Evolutionary conservation across 2,113 vertebrate genomes (phyloP).

Genomic region (Ariopsis seemanni): DNA sequence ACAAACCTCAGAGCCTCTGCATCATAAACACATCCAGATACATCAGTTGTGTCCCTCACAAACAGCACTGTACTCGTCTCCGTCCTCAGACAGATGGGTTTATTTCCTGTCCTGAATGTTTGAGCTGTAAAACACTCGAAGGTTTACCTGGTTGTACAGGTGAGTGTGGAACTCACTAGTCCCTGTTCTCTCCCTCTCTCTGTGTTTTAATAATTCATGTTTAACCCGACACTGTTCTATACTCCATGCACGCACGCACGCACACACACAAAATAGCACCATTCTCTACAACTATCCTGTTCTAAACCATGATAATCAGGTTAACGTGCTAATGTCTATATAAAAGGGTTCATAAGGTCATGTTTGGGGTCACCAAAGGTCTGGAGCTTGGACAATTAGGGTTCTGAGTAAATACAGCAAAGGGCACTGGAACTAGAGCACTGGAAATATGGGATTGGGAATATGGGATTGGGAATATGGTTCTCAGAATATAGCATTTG

Average conservation of each 20-base stretch:
- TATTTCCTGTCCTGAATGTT: not conserved
- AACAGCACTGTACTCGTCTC: not conserved
- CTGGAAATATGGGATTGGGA: not conserved
- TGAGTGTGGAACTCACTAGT: not conserved
- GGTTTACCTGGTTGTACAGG: not conserved
- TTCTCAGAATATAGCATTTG: not conserved
- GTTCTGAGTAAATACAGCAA: not conserved
- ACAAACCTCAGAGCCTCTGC: not conserved
- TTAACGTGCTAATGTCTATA: not conserved
- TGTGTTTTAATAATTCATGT: constrained; percentile 32
- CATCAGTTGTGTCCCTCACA: not conserved
- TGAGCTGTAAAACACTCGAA: not conserved
- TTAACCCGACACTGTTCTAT: constrained; percentile 21
- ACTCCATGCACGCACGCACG: not conserved
- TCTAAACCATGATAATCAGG: not conserved
- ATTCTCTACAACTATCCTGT: not conserved
- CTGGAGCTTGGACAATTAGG: not conserved
- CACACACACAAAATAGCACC: not conserved
- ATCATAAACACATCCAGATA: not conserved
- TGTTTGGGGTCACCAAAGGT: not conserved
- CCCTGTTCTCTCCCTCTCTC: not conserved
- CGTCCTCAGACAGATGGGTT: too few species aligned
- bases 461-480: not conserved
- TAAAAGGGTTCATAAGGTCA: not conserved
- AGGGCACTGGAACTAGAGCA: not conserved